Conservation (phyloP, 2,797 vertebrate genomes). For the Anisognathus igniventris region DNA sequence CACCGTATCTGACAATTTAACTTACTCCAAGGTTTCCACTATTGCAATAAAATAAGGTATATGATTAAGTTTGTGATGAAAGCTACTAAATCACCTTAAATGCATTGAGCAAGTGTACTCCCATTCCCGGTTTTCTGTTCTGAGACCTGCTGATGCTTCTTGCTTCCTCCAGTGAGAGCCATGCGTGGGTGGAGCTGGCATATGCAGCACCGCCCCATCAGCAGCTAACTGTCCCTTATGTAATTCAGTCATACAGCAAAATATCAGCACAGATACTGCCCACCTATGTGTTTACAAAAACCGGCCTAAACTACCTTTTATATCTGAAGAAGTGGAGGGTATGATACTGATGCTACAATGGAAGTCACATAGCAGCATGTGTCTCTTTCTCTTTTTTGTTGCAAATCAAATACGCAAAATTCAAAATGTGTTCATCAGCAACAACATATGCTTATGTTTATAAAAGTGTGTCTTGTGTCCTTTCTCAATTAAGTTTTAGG, state of each 20-base stretch:
- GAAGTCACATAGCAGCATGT: fast-evolving
- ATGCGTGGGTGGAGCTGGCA: fast-evolving
- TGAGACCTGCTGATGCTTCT: background rate
- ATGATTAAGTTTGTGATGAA: background rate
- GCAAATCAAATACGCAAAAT: background rate
- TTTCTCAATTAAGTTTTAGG: background rate
- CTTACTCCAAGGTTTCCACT: background rate
- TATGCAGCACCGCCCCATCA: background rate
- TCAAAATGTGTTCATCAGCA: background rate
- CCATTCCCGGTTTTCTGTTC: background rate
- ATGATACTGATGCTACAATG: background rate
- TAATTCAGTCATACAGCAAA: background rate
- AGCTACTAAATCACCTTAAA: background rate
- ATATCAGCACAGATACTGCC: background rate
- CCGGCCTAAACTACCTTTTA: background rate
- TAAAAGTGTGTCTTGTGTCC: background rate
- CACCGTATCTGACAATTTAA: background rate
- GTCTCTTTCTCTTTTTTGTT: background rate
- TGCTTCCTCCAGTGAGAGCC: background rate
- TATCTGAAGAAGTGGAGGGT: background rate
- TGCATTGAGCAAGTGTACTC: fast-evolving
- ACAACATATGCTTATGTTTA: background rate
- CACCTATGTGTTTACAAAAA: background rate
- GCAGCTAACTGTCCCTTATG: background rate
- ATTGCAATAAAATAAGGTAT: background rate